Base-by-base conservation (phyloP, 2,113 vertebrate species). In the Clupea harengus region DNA sequence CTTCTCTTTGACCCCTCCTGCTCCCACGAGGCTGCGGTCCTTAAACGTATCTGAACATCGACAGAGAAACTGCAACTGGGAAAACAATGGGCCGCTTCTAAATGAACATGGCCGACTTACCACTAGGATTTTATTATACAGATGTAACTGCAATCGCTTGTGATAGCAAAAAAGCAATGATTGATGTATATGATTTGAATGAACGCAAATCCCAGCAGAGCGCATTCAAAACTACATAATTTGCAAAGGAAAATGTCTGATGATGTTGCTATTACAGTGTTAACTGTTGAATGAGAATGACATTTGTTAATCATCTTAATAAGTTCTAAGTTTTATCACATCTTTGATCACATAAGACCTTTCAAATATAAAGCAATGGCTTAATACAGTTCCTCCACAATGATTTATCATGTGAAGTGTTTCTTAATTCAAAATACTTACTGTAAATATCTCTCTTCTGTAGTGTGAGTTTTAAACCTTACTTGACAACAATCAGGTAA, bases 1-100 rank as follows among this genome's bases (percentile, higher is more conserved):
- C 95, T 95, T 96, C 90, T 92, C 94, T 96, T 94, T 97, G 96
- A 96, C 96, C 95, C 91, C 84, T 28, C 84, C 92, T 93, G 22
- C 88, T 95, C 95, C 95, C 95, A 95, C 83, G 96, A 96, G 95
- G 89, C 91, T 78, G 72, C 11, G 4, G 11, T 11, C 72, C 28
- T 78, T 32, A 13, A 5, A 11, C 72, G 9, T 5, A 78, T 75
- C 67, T 75, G 9, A 2, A 39, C 67, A 75, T 39, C 28, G 72
- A 44, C 72, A 78, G 2, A 13, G 28, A n/a, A 67, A 28, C 28
- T 39, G 44, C 72, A 72, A 32, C 25, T 15, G 28, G 72, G 72
- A 39, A 39, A 39, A 78, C 72, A 78, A 39, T 39, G 25, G 13
- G 5, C 9, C 25, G 11, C 4, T 78, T 39, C 3, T 13, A 78